These are phyloP conservation scores for Furcula furcula DNA, from an alignment of 2,888 invertebrate genomes.

Conservation along the genomic window DNA sequence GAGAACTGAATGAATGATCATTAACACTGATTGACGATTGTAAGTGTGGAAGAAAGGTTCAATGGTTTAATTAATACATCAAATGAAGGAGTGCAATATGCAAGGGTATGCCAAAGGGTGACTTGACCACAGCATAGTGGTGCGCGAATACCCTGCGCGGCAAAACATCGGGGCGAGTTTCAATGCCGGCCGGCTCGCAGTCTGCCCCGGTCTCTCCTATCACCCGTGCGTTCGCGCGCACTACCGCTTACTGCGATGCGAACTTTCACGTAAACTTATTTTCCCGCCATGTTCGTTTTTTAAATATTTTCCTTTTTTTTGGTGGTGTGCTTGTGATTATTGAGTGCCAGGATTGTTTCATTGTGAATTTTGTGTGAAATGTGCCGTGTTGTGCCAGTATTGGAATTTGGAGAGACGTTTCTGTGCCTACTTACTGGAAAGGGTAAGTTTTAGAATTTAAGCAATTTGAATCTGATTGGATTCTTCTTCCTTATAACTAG, in stretches of 20 bases:
- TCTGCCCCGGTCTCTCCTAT: conserved; percentile 46
- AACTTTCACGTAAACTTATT: conserved; percentile 68
- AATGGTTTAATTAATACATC: conserved; percentile 29
- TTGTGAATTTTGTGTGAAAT: conserved; percentile 47
- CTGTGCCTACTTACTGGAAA: conserved; percentile 41
- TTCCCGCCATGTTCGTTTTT: conserved; percentile 62
- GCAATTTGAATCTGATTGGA: conserved; percentile 10
- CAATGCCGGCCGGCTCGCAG: conserved; percentile 59
- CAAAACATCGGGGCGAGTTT: conserved; percentile 31
- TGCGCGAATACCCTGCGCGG: conserved; percentile 72
- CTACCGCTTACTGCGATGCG: conserved; percentile 25
- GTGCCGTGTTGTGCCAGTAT: conserved; percentile 43
- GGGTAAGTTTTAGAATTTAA: conserved; percentile 30
- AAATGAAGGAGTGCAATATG: conserved; percentile 43
- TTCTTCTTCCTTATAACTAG: no score
- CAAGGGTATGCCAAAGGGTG: conserved; percentile 51
- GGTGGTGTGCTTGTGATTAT: conserved; percentile 41
- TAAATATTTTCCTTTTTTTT: conserved; percentile 21
- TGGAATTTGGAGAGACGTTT: conserved; percentile 34
- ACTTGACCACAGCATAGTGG: conserved; percentile 39
- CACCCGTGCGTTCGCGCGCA: conserved; percentile 40
- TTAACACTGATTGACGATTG: no score
- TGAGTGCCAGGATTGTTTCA: conserved; percentile 47
- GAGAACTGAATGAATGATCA: no score
- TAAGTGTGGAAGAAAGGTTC: no score